A percentile compares a stretch with the other conserved stretches of the same genome.
Conservation (phyloP, 2,113 vertebrate species). For the Caretta caretta region DNA sequence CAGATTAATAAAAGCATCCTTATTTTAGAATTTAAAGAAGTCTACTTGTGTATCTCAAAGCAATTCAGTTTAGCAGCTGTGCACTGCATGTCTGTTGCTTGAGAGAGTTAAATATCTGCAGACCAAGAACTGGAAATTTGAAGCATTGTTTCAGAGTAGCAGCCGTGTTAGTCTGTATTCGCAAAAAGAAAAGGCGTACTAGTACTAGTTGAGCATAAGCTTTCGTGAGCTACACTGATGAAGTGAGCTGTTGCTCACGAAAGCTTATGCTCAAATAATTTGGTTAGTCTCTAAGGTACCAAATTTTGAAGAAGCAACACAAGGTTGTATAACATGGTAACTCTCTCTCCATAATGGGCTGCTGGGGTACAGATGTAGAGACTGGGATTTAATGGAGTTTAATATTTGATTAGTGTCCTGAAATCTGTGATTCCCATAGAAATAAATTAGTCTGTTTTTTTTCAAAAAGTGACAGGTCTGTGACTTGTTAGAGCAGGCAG, state of each 20-base stretch:
- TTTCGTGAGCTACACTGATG: no score
- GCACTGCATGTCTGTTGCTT: not conserved
- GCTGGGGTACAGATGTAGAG: not conserved
- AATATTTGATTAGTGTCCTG: not conserved
- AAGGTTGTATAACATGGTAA: not conserved
- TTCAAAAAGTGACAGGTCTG: not conserved
- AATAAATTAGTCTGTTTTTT: not conserved
- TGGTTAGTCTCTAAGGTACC: no score
- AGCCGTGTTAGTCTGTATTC: no score
- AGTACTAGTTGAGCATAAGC: no score
- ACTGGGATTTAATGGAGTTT: not conserved
- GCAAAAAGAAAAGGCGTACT: no score
- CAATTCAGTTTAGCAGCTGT: not conserved
- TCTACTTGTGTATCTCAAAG: not conserved
- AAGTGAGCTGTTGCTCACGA: no score
- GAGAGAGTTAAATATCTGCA: not conserved
- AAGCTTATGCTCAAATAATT: no score
- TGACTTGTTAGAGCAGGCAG: not conserved
- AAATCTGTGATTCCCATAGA: slow-evolving; percentile 18
- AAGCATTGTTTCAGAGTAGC: not conserved
- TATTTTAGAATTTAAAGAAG: not conserved
- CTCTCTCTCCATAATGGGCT: not conserved
- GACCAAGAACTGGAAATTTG: not conserved
- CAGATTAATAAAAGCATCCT: not conserved
- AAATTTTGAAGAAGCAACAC: not conserved